These are phyloP conservation scores for Argynnis bischoffii DNA, from an alignment of 2,888 invertebrate genomes.

Conservation along the genomic window DNA sequence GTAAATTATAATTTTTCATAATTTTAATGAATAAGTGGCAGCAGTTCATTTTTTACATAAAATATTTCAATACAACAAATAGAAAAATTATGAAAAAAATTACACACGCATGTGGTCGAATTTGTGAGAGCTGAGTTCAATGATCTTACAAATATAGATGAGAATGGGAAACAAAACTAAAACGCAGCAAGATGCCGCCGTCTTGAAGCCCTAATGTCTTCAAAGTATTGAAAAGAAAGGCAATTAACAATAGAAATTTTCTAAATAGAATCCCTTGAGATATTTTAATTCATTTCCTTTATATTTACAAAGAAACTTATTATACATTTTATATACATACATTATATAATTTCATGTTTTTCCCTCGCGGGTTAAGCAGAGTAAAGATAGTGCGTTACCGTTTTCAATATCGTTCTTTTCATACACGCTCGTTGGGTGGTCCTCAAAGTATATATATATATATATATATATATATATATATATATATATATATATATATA, in stretches of 20 bases:
- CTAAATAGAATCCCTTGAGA: slow-evolving; percentile 19
- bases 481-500: no score
- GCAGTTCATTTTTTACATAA: no score
- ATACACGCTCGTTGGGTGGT: no score
- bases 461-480: no score
- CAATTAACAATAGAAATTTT: slow-evolving; percentile 24
- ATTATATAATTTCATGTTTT: no score
- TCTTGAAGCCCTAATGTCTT: slow-evolving; percentile 23
- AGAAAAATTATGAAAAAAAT: slow-evolving; percentile 10
- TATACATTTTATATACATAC: no score
- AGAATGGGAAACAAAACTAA: slow-evolving; percentile 53
- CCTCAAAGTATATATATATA: no score
- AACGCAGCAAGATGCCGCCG: slow-evolving; percentile 39
- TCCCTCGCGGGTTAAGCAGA: no score
- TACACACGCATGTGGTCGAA: slow-evolving; percentile 28
- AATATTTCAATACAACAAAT: background rate
- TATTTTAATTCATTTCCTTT: background rate
- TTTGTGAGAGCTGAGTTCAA: slow-evolving; percentile 45
- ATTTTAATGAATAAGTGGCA: background rate
- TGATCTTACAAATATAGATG: slow-evolving; percentile 52
- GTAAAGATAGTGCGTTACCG: no score
- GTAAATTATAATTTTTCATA: no score
- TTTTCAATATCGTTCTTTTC: no score
- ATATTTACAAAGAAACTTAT: no score
- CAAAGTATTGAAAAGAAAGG: slow-evolving; percentile 27